Conservation (phyloP, 2,797 vertebrate species). For the Tadarida brasiliensis region DNA sequence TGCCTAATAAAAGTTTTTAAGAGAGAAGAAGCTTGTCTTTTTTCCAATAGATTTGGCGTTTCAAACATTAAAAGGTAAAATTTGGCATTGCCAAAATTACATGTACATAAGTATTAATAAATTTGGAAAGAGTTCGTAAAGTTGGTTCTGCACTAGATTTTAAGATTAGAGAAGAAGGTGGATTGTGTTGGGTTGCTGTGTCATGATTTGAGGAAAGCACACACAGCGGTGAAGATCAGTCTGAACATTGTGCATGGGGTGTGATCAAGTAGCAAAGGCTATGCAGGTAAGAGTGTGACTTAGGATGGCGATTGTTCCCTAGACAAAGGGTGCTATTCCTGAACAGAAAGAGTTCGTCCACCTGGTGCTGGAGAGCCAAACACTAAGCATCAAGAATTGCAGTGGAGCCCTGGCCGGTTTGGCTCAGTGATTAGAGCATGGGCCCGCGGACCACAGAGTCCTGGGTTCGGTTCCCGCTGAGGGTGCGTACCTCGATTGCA, state of each 20-base stretch:
- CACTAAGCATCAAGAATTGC: no score
- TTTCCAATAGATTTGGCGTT: conserved; percentile 40
- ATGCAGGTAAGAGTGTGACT: neutral
- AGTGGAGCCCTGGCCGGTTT: no score
- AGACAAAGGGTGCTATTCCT: neutral
- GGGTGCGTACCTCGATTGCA: no score
- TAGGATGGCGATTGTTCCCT: neutral
- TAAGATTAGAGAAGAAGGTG: neutral
- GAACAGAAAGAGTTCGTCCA: no score
- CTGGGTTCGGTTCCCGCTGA: no score
- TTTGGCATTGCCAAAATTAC: neutral
- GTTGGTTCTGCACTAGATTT: neutral
- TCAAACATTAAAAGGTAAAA: conserved; percentile 26
- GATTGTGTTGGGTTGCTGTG: neutral
- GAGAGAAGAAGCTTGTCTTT: conserved; percentile 76
- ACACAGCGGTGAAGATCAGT: neutral
- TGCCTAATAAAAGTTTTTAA: conserved; percentile 86
- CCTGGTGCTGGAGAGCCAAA: no score
- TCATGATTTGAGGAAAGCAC: neutral
- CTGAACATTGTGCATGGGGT: no score
- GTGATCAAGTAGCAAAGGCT: neutral
- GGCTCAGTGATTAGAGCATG: no score
- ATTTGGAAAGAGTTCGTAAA: neutral
- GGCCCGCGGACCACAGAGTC: no score
- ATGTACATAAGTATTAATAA: neutral